A percentile compares a stretch with the other conserved stretches of the same genome.
Conservation (phyloP, 2,797 vertebrate genomes). For the Hemibagrus guttatus region DNA sequence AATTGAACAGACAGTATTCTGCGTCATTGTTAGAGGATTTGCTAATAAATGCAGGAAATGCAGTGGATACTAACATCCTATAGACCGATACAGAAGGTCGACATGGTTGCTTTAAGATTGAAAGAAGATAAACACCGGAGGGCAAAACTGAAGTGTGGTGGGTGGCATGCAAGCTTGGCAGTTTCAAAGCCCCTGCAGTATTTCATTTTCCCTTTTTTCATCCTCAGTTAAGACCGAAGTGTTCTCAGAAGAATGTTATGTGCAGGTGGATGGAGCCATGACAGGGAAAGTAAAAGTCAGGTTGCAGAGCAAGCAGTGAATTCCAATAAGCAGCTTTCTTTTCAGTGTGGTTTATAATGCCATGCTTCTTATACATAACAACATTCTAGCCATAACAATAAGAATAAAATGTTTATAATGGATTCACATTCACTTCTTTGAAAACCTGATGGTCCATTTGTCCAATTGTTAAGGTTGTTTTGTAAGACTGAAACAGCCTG, state of each 20-base stretch:
- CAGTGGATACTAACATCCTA: not conserved
- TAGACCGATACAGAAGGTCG: not conserved
- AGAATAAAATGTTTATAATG: not conserved
- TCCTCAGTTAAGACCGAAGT: not conserved
- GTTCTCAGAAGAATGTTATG: constrained; percentile 9
- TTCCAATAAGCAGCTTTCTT: constrained; percentile 8
- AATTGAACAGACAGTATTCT: not conserved
- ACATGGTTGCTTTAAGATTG: not conserved
- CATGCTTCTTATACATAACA: not conserved
- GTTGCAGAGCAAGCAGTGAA: constrained; percentile 7
- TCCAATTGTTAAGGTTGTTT: constrained; percentile 2
- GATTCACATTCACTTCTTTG: not conserved
- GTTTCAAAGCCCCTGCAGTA: constrained; percentile 11
- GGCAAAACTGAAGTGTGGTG: constrained; percentile 22
- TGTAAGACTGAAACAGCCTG: not conserved
- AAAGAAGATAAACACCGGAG: constrained; percentile 9
- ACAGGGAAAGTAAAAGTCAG: not conserved
- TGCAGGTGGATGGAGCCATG: not conserved
- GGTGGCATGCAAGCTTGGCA: constrained; percentile 18
- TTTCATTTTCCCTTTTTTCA: constrained; percentile 4
- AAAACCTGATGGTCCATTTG: not conserved
- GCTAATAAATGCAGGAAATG: constrained; percentile 16
- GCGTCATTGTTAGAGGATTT: not conserved
- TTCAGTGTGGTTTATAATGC: not conserved
- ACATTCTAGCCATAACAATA: not conserved